phyloP scores from a whole-genome alignment of 2,888 invertebrate genomes.

The Cryptus viduatorius region DNA sequence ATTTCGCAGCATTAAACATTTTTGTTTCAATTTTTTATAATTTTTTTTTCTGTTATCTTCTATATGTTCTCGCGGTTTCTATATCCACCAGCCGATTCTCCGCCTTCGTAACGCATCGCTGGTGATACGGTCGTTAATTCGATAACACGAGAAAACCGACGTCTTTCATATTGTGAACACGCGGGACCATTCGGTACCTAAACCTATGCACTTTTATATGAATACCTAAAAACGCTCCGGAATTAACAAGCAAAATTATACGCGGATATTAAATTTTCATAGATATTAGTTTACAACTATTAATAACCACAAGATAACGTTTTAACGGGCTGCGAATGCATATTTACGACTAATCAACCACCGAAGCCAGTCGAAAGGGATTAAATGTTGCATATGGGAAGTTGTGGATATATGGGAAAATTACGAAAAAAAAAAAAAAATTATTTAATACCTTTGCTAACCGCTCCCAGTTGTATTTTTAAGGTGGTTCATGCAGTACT shows the following conservation, averaged over 20 bases:
- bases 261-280: slow-evolving; percentile 8
- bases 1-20: not conserved
- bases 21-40: not conserved
- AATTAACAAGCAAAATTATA: not conserved
- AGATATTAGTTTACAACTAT: not conserved
- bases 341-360: slow-evolving; percentile 2
- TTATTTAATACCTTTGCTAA: no score
- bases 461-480: no score
- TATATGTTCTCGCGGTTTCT: slow-evolving; percentile 8
- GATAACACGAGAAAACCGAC: slow-evolving; percentile 21
- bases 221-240: not conserved
- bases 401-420: not conserved
- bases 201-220: not conserved
- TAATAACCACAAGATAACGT: not conserved
- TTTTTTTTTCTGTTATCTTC: not conserved
- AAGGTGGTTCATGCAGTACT: no score
- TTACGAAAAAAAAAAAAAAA: not conserved
- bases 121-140: slow-evolving; percentile 35
- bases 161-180: not conserved
- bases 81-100: slow-evolving; percentile 5
- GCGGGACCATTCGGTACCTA: slow-evolving; percentile 8
- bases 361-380: not conserved
- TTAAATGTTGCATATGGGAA: no score
- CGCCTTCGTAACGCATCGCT: slow-evolving; percentile 31
- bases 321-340: not conserved